Conservation (phyloP, 2,113 vertebrate species). For the Platanista minor region DNA sequence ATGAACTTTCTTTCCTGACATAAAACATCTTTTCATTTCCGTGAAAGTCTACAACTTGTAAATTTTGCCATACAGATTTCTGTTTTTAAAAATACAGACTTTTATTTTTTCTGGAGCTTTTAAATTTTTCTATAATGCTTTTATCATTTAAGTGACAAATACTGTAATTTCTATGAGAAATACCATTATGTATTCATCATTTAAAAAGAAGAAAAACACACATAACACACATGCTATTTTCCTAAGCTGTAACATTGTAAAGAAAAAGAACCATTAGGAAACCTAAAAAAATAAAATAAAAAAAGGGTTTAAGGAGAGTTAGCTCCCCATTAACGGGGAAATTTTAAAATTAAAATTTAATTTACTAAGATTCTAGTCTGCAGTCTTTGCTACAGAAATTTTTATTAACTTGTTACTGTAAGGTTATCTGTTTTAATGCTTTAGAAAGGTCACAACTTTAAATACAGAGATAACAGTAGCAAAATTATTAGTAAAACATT, state of each 20-base stretch:
- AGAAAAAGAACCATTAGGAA: neutral
- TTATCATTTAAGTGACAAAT: constrained; percentile 20
- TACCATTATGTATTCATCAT: neutral
- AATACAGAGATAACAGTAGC: neutral
- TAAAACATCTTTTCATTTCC: neutral
- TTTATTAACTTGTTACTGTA: neutral
- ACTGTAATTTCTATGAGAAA: neutral
- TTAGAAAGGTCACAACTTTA: constrained; percentile 28
- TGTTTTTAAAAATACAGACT: neutral
- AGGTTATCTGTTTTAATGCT: neutral
- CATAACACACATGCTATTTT: neutral
- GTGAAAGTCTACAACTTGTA: neutral
- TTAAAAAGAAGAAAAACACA: constrained; percentile 11
- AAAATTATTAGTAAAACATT: constrained; percentile 14
- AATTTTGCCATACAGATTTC: neutral
- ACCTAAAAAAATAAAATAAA: neutral
- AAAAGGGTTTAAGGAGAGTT: neutral
- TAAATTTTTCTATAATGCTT: neutral
- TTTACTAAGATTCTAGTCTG: neutral
- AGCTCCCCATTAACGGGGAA: neutral
- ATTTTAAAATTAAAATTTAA: neutral
- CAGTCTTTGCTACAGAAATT: neutral
- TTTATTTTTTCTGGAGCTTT: constrained; percentile 5
- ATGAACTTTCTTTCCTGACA: neutral
- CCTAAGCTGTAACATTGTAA: neutral